phyloP scores from a whole-genome alignment of 2,113 vertebrate species.

The Bubo blakistoni region DNA sequence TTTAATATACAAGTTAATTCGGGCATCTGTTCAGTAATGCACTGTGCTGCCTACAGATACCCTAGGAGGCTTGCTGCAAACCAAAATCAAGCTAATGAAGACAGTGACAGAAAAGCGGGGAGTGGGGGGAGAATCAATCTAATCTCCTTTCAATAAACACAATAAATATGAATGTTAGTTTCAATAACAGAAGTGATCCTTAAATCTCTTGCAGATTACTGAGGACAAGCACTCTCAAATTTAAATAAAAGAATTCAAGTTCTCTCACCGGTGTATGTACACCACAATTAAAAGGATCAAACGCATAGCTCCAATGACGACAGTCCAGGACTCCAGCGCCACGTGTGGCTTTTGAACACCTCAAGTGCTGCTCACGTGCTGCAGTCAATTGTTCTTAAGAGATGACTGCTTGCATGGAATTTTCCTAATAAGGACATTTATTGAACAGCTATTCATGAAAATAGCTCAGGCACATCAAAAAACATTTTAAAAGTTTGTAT shows the following conservation, averaged over 20 bases:
- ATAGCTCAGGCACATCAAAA: background rate
- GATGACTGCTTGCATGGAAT: background rate
- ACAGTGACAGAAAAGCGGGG: background rate
- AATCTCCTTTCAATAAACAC: background rate
- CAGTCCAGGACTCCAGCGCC: background rate
- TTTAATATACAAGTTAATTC: background rate
- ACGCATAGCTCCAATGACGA: background rate
- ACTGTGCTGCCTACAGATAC: conserved; percentile 2
- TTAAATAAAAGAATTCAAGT: background rate
- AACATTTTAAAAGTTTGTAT: background rate
- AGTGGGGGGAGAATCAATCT: background rate
- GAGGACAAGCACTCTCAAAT: background rate
- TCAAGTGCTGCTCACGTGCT: background rate
- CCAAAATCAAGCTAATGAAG: conserved; percentile 14
- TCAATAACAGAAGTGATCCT: background rate
- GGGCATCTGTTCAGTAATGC: conserved; percentile 3
- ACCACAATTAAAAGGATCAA: conserved; percentile 6
- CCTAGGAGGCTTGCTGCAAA: conserved; percentile 12
- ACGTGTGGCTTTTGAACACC: background rate
- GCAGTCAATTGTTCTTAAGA: background rate
- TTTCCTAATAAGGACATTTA: background rate
- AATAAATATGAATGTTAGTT: background rate
- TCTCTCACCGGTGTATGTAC: background rate
- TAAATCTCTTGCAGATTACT: background rate
- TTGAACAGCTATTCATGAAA: background rate